Base-by-base conservation (phyloP, 2,797 vertebrate genomes). In the Smutsia temminckii region DNA sequence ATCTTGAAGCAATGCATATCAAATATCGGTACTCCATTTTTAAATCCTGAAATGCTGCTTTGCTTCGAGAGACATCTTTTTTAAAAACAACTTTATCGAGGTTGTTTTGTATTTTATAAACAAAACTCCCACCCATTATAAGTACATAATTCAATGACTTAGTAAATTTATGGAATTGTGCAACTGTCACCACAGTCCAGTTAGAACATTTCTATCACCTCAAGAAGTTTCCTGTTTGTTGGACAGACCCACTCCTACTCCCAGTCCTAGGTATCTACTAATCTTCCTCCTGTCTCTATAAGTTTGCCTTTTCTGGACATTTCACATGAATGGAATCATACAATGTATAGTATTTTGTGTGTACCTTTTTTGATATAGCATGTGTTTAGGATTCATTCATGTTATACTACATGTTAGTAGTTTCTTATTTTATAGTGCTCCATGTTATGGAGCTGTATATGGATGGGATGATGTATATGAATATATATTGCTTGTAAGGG, bases 11-110 rank as follows among this genome's bases (percentile, higher is more conserved):
- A 55, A 77, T 57, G 37, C 18, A 25, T 84, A 29, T 89, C 57
- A 64, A 71, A 32, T 49, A 49, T 46, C 25, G 18, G 17, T 3
- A 5, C 8, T 87, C 16, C 20, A 49, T 86, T 88, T 94, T 20
- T 74, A 95, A 94, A 93, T 95, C 64, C 49, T 40, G 87, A 89
- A 57, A 71, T 85, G 6, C 59, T 95, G 66, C 10, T 69, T 87
- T 74, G 49, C 9, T 53, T 20, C 27, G 72, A 66, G 72, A 95
- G 80, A 89, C 14, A 51, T 10, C 25, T 89, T 81, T 92, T 80
- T 49, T 10, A 75, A 87, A 85, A 93, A 53, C 23, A 57, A 1
- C 51, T 87, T 96, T 53, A 81, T n/a, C 8, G 7, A 40, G 3
- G 46, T 59, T 11, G 46, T 46, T 46, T 46, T 46, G 0, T 59